phyloP scores from a whole-genome alignment of 2,797 vertebrate species.

The Cynodonichthys magdalenae region DNA sequence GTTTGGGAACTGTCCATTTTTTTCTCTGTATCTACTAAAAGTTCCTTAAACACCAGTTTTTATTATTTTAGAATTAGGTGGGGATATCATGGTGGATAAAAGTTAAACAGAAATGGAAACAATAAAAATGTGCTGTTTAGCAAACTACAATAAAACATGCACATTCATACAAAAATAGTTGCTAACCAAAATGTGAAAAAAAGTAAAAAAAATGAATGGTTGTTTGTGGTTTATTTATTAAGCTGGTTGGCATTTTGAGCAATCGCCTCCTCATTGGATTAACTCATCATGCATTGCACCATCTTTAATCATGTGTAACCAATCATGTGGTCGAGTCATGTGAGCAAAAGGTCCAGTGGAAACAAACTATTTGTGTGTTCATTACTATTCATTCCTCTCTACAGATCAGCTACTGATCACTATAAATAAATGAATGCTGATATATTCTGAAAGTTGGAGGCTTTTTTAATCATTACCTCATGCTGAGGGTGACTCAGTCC shows the following conservation, averaged over 20 bases:
- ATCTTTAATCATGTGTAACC: no score
- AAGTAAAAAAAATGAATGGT: neutral
- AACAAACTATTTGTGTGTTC: no score
- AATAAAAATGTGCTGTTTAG: neutral
- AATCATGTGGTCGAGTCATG: no score
- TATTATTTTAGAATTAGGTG: neutral
- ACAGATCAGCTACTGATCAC: conserved; percentile 5
- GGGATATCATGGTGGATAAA: neutral
- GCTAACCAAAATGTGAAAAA: neutral
- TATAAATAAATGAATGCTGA: neutral
- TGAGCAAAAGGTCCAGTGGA: no score
- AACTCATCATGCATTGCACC: no score
- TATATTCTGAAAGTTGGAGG: conserved; percentile 10
- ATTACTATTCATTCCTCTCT: no score
- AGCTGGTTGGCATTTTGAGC: no score
- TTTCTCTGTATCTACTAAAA: neutral
- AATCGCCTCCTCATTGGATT: no score
- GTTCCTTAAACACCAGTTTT: neutral
- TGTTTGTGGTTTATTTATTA: neutral
- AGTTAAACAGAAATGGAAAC: neutral
- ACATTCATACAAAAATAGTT: neutral
- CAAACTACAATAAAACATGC: neutral
- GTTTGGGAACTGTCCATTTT: neutral
- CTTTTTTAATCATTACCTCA: conserved; percentile 8
- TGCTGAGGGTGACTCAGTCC: conserved; percentile 53